Percentiles rank a stretch among this genome's conserved stretches.
Conservation (phyloP, 2,888 invertebrate genomes). For the Pterobdella sp. region DNA sequence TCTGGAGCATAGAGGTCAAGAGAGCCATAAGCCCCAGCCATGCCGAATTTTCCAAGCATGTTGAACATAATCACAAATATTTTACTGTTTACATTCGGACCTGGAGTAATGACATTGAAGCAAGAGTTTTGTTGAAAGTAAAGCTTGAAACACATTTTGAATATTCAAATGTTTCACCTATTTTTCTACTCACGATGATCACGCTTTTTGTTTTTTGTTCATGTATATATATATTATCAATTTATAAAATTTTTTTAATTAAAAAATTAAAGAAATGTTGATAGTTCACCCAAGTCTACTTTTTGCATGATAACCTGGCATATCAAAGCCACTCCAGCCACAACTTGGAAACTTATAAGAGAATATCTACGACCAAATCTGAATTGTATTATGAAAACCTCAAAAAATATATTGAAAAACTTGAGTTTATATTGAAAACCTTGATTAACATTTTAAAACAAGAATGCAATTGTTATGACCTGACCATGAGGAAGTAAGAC, state of each 20-base stretch:
- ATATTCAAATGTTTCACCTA: too few relatives aligned
- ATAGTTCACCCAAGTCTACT: too few relatives aligned
- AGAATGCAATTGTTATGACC: too few relatives aligned
- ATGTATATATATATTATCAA: background rate
- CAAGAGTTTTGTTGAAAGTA: background rate
- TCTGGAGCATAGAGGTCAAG: constrained; percentile 47
- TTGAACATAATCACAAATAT: constrained; percentile 35
- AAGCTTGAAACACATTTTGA: too few relatives aligned
- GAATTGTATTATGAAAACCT: too few relatives aligned
- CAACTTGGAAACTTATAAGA: constrained; percentile 35
- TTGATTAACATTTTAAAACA: too few relatives aligned
- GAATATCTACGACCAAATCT: constrained; percentile 39
- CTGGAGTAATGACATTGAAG: too few relatives aligned
- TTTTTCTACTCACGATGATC: too few relatives aligned
- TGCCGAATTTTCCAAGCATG: constrained; percentile 47
- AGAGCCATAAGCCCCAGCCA: constrained; percentile 47
- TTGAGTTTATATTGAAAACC: too few relatives aligned
- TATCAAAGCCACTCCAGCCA: constrained; percentile 43
- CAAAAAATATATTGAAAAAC: too few relatives aligned
- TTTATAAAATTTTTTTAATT: background rate
- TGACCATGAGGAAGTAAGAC: constrained; percentile 37
- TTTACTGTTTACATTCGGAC: background rate
- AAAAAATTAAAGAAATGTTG: too few relatives aligned
- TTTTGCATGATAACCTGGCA: background rate
- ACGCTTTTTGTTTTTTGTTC: too few relatives aligned